These are phyloP conservation scores for Neofelis nebulosa DNA, from an alignment of 2,113 vertebrate genomes.

Conservation along the genomic window DNA sequence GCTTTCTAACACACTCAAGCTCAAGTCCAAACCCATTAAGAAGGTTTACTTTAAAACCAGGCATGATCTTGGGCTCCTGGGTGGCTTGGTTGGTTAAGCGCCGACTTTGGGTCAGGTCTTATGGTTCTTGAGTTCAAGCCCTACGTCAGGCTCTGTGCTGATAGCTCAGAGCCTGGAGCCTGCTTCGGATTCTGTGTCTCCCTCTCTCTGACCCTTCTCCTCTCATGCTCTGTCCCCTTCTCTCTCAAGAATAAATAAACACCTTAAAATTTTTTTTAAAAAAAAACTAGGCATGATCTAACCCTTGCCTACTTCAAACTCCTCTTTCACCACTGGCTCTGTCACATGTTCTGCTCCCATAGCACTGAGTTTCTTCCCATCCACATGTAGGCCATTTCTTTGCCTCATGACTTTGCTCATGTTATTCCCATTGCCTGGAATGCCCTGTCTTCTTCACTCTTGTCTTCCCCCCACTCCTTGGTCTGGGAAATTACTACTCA, in stretches of 20 bases:
- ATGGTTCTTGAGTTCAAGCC: no score
- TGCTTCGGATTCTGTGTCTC: no score
- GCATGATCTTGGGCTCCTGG: background rate
- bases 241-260: no score
- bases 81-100: no score
- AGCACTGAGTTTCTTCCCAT: background rate
- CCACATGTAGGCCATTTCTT: background rate
- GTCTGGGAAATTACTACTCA: conserved; percentile 23
- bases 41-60: background rate
- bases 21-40: conserved; percentile 8
- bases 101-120: no score
- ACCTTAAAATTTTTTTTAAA: no score
- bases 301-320: background rate
- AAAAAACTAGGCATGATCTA: background rate
- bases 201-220: no score
- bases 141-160: no score
- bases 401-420: background rate
- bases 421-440: background rate
- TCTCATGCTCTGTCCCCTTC: no score
- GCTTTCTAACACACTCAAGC: background rate
- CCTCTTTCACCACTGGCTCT: background rate
- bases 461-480: background rate
- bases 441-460: background rate
- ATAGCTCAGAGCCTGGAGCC: no score
- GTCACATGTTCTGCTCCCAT: background rate